Evolutionary conservation across 2,888 invertebrate species (phyloP), one percentile per base, ranked within the genome.

Genomic region (Caenorhabditis sp.): DNA sequence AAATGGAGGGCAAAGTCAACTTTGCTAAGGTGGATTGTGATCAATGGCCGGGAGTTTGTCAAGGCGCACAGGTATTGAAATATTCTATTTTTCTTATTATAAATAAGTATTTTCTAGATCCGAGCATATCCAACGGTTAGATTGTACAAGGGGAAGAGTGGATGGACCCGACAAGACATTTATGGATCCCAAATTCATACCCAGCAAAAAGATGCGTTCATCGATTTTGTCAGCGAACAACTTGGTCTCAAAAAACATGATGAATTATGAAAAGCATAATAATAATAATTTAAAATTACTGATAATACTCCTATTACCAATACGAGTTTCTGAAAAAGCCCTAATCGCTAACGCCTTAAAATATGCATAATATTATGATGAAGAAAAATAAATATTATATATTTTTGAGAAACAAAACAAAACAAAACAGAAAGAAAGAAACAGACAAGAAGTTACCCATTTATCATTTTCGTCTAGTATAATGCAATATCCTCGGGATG

Each of bases 11-110:
- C 10, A 87, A 88, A 76, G 91, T 92, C 0, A 90, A 90, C 67
- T 89, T 91, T 66, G 92, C 91, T 1, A 92, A 92, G 88, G 88
- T 93, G 3, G 91, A 93, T 88, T 93, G 93, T 87, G 92, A 92
- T 77, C 86, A 85, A 8, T 88, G 91, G 80, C 88, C 89, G 4
- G 76, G 88, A 12, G 88, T 91, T 38, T 92, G 92, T 84, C 89
- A 89, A 38, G 87, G 89, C 70, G 90, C 90, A 20, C 67, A 70
- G 38, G 43, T 43, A 50, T 38, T 31, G 31, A 31, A 31, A 31
- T 60, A 7, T 5, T 8, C 14, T 20, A 54, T 53, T 20, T 27
- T 17, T n/a, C n/a, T n/a, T n/a, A n/a, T n/a, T 5, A 25, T 2
- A 26, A 23, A 14, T 59, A 61, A 64, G 3, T 7, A 7, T 57